These are phyloP conservation scores for Ibycter americanus DNA, from an alignment of 2,797 vertebrate genomes.

Conservation along the genomic window DNA sequence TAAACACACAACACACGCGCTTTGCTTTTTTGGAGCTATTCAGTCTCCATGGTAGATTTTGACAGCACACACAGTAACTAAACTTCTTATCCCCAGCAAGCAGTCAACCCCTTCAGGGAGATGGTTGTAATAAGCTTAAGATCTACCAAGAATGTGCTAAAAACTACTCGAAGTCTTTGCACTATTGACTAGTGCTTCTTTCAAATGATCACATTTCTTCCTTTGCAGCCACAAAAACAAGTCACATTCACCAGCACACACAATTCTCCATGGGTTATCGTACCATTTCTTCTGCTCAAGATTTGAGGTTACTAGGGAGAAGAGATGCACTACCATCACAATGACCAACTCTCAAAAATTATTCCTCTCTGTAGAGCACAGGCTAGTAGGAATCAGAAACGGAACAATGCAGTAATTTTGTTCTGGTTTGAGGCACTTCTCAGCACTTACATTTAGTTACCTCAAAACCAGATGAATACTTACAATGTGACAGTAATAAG, in stretches of 20 bases:
- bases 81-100: neutral
- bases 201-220: neutral
- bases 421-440: neutral
- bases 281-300: neutral
- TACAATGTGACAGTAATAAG: neutral
- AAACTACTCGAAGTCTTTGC: neutral
- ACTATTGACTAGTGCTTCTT: neutral
- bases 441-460: neutral
- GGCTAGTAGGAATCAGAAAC: neutral
- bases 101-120: neutral
- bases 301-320: neutral
- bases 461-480: neutral
- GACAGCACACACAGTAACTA: neutral
- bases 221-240: neutral
- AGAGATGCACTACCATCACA: neutral
- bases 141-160: neutral
- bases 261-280: neutral
- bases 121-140: neutral
- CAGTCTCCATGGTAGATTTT: neutral
- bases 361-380: neutral
- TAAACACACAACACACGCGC: neutral
- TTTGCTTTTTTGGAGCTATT: neutral
- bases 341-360: neutral
- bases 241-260: neutral
- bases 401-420: neutral